Evolutionary conservation across 2,113 vertebrate genomes (phyloP), one percentile per base, ranked within the genome.

Genomic region (Oreocharis arfaki): DNA sequence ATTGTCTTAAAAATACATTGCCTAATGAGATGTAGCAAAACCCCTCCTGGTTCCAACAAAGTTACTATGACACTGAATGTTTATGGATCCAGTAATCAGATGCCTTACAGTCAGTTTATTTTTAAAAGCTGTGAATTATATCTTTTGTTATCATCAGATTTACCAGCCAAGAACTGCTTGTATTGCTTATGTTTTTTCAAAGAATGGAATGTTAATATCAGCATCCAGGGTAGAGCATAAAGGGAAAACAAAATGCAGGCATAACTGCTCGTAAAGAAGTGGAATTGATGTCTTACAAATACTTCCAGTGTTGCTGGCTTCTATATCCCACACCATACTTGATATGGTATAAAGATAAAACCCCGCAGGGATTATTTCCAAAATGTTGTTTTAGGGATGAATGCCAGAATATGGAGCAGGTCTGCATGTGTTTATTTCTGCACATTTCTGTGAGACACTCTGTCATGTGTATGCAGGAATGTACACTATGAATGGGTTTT

Each of bases 81-180:
- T 86, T 92, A 73, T 44, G 41, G 49, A 86, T 87, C 47, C 33
- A 68, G 68, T 60, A 59, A 84, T 81, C 76, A 78, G 41, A 73
- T 91, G 53, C 42, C 65, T 94, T 89, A 68, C 24, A 74, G 53
- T 32, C 37, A 49, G 37, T 82, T 89, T 94, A 60, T 75, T 91
- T 95, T 95, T 94, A 82, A 91, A 95, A 89, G 21, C 32, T 89
- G 22, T 39, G 74, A 78, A 73, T 87, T 70, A 63, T 16, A 22
- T 50, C 22, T 84, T 90, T 84, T 56, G 44, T 84, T 92, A 42
- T 52, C 14, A 64, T 68, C 52, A 59, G 46, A 79, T 87, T 93
- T 87, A 41, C 64, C 39, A 91, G 56, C 78, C 79, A 77, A 77
- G 59, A 90, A 24, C 22, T 65, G 18, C 39, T 91, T 70, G 28